Conservation (phyloP, 2,888 invertebrate genomes). For the Agriotes lineatus region DNA sequence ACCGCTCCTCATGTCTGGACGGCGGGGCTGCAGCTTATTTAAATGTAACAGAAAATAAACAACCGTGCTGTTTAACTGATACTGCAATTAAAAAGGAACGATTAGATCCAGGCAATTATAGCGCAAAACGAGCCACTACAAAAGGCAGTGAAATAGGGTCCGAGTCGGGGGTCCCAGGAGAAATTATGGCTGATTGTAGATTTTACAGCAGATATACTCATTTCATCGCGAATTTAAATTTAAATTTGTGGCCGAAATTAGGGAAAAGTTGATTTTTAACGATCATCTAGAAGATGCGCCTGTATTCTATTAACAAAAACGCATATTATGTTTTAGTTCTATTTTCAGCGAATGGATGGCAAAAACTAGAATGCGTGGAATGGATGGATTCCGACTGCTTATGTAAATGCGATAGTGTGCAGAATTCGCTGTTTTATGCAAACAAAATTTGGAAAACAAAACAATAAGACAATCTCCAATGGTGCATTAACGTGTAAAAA, state of each 20-base stretch:
- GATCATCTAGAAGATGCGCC: background rate
- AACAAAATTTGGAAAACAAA: conserved; percentile 43
- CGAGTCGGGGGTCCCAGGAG: conserved; percentile 39
- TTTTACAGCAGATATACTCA: conserved; percentile 39
- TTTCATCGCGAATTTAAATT: conserved; percentile 44
- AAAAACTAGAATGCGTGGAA: conserved; percentile 20
- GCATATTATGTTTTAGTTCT: no score
- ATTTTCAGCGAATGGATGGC: background rate
- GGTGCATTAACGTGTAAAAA: conserved; percentile 49
- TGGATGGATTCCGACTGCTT: conserved; percentile 20
- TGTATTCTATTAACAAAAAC: no score
- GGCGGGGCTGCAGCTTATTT: conserved; percentile 4
- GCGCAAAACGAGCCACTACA: conserved; percentile 41
- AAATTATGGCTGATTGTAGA: conserved; percentile 45
- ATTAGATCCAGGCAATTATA: conserved; percentile 41
- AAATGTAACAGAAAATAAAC: conserved; percentile 27
- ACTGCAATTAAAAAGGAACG: conserved; percentile 36
- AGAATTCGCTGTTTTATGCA: conserved; percentile 28
- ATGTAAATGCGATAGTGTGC: conserved; percentile 33
- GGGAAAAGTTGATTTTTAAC: conserved; percentile 17
- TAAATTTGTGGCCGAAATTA: conserved; percentile 35
- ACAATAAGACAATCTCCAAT: conserved; percentile 47
- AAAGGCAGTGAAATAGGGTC: conserved; percentile 42
- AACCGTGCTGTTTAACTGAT: conserved; percentile 19
- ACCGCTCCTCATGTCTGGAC: background rate